Base-by-base conservation (phyloP, 2,113 vertebrate species). In the Peromyscus polionotus region DNA sequence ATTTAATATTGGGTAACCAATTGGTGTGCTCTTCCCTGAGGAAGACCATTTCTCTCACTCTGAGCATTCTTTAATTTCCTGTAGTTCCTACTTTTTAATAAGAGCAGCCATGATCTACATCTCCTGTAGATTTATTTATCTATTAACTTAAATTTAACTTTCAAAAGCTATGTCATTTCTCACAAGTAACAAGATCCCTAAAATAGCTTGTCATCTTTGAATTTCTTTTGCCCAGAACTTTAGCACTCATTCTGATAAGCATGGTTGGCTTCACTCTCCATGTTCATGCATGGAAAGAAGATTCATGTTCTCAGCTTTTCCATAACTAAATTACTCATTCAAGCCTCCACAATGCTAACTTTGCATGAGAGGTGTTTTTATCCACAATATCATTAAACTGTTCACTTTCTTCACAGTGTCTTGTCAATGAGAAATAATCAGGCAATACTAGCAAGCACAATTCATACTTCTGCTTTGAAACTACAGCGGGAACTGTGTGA, bases 221-320 rank as follows among this genome's bases (percentile, higher is more conserved):
- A 93, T 84, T 90, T 92, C 61, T 75, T 17, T 39, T 86, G 13
- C 65, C 7, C 31, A 72, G 36, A 92, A 88, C 39, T 59, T 88
- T 45, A 87, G 36, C 51, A 67, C 67, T 81, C 33, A 94, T 54
- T 85, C 83, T 83, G 45, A 76, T 31, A 87, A 11, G 36, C 94
- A 88, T 59, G 65, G 14, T 54, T 96, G 26, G 59, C 61, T 88
- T 96, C 76, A 48, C 68, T 81, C 31, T 80, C 24, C 28, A 83
- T n/a, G n/a, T 61, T 86, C 92, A 45, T 72, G 95, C 45, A 6
- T 81, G 75, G 36, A 97, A 95, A 95, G 22, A 95, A 95, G n/a
- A 33, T 42, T 79, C 28, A 6, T 84, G 14, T 91, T 68, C 20
- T 94, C 17, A 17, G 63, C 3, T 92, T 17, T 89, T 7, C 7